Percentiles rank a stretch among this genome's conserved stretches.
phyloP scores from a whole-genome alignment of 2,797 vertebrate genomes.

The Enteromius paludinosus region DNA sequence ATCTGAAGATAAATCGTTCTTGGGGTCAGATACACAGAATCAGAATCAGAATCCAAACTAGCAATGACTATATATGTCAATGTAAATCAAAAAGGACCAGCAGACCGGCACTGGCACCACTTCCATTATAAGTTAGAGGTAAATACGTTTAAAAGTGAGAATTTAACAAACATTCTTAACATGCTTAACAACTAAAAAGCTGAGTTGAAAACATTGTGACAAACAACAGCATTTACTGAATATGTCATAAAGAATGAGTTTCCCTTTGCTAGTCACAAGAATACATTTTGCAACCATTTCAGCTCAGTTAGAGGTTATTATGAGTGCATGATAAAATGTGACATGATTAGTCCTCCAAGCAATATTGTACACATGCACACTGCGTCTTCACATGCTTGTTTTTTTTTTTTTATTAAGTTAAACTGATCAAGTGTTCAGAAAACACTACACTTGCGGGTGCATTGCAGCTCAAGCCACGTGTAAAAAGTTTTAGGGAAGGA shows the following conservation, averaged over 20 bases:
- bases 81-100: no score
- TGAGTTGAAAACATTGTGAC: neutral
- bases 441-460: neutral
- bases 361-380: neutral
- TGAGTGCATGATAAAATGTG: neutral
- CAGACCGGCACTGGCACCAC: neutral
- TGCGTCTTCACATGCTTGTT: neutral
- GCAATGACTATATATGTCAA: neutral
- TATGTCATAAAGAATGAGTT: neutral
- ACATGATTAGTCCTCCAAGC: neutral
- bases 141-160: neutral
- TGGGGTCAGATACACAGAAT: neutral
- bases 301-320: neutral
- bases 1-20: neutral
- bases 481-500: no score
- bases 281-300: neutral
- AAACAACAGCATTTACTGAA: neutral
- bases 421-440: no score
- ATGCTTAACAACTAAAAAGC: neutral
- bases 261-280: neutral
- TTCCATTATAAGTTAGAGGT: neutral
- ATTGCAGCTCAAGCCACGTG: neutral
- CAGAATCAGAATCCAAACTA: neutral
- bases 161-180: neutral
- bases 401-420: no score